phyloP scores from a whole-genome alignment of 2,888 invertebrate genomes.

The Microplitis manilae region DNA sequence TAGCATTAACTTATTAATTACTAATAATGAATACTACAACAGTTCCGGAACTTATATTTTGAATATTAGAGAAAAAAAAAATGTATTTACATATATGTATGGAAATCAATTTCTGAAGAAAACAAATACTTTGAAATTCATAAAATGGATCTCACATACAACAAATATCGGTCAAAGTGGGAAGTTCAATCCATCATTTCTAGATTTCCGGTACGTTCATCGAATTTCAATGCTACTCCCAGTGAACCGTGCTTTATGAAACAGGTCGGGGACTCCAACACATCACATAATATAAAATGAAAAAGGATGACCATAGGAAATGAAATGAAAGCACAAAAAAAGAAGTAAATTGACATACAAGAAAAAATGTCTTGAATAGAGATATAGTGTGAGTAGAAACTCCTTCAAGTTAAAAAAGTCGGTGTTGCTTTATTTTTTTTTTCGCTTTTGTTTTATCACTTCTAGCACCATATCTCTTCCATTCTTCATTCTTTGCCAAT shows the following conservation, averaged over 20 bases:
- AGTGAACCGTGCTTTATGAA: slow-evolving; percentile 45
- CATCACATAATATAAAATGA: slow-evolving; percentile 41
- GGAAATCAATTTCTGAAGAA: not conserved
- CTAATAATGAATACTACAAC: no score
- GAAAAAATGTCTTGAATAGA: slow-evolving; percentile 54
- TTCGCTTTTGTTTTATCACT: slow-evolving; percentile 10
- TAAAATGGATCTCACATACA: not conserved
- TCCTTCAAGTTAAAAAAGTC: slow-evolving; percentile 13
- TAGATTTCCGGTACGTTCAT: slow-evolving; percentile 41
- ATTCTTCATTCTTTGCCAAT: not conserved
- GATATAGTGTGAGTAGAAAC: slow-evolving; percentile 55
- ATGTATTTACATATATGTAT: not conserved
- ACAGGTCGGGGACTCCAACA: slow-evolving; percentile 56
- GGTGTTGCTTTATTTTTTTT: slow-evolving; percentile 33
- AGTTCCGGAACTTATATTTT: no score
- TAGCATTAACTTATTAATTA: no score
- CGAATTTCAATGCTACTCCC: slow-evolving; percentile 53
- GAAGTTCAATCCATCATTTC: slow-evolving; percentile 9
- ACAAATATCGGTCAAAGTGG: slow-evolving; percentile 8
- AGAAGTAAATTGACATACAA: slow-evolving; percentile 17
- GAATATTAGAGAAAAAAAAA: no score
- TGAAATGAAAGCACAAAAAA: slow-evolving; percentile 40
- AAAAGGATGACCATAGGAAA: slow-evolving; percentile 42
- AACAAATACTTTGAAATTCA: slow-evolving; percentile 2
- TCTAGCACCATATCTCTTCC: not conserved